These are phyloP conservation scores for Aspiorhynchus laticeps DNA, from an alignment of 2,113 vertebrate species.

Conservation along the genomic window DNA sequence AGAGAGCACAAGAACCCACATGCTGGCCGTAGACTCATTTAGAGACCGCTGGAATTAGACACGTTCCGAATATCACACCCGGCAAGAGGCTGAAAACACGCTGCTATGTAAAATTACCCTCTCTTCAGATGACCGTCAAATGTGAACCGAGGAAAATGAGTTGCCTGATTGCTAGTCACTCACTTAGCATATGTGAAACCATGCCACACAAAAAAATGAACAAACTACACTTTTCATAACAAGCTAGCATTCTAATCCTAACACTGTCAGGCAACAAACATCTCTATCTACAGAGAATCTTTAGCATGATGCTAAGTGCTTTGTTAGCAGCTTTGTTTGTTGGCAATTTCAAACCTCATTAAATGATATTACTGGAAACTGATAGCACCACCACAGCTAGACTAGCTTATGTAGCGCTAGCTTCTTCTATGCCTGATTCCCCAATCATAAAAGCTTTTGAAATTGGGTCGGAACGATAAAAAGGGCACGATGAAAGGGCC, in stretches of 20 bases:
- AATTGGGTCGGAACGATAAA: background rate
- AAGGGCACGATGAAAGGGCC: background rate
- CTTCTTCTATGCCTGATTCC: background rate
- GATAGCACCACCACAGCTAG: background rate
- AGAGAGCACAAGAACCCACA: background rate
- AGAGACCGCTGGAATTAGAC: constrained; percentile 18
- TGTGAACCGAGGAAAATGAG: background rate
- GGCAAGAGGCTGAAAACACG: background rate
- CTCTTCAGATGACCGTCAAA: background rate
- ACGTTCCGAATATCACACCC: constrained; percentile 8
- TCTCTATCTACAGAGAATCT: background rate
- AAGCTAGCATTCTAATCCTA: background rate
- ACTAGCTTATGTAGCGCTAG: background rate
- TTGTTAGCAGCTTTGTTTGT: constrained; percentile 1
- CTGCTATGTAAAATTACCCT: constrained; percentile 17
- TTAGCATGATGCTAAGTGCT: background rate
- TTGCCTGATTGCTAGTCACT: background rate
- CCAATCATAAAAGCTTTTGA: background rate
- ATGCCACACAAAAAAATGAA: background rate
- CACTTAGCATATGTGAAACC: background rate
- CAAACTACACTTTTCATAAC: background rate
- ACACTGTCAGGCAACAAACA: background rate
- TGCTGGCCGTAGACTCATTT: constrained; percentile 18
- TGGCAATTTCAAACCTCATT: background rate
- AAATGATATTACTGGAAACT: background rate